Evolutionary conservation across 2,888 invertebrate species (phyloP).

Genomic region (Argyra leucocephala): DNA sequence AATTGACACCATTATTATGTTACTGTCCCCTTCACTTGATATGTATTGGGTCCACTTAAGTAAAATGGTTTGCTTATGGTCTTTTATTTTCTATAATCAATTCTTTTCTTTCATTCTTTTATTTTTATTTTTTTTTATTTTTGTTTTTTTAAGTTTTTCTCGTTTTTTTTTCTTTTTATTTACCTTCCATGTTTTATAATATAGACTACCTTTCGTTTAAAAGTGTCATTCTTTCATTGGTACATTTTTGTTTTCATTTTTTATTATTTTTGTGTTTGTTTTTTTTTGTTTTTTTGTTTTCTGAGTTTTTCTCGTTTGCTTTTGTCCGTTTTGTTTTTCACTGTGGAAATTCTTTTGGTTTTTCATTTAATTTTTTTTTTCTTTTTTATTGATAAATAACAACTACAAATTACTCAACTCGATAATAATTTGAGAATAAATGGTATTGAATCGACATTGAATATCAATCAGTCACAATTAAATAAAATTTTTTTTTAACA

Average conservation of each 20-base stretch:
- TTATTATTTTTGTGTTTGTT: neutral
- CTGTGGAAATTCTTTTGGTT: neutral
- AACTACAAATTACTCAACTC: neutral
- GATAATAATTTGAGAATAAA: neutral
- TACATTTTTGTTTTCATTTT: neutral
- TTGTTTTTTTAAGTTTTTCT: neutral
- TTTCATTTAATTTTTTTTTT: neutral
- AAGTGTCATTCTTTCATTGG: too few species aligned
- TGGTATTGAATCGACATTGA: neutral
- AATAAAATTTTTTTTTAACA: neutral
- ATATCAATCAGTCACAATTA: conserved; percentile 4
- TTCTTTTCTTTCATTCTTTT: too few species aligned
- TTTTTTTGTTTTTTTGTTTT: too few species aligned
- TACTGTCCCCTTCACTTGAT: neutral
- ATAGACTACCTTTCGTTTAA: too few species aligned
- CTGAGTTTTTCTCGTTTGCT: too few species aligned
- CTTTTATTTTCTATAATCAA: neutral
- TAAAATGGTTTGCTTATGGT: neutral
- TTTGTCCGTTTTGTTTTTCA: too few species aligned
- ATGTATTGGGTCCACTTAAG: neutral
- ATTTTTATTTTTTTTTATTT: neutral
- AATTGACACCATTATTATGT: neutral
- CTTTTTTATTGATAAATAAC: neutral
- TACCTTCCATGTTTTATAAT: too few species aligned
- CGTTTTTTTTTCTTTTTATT: too few species aligned